Conservation (phyloP, 1,140 invertebrate species). For the Drosophila lini region DNA sequence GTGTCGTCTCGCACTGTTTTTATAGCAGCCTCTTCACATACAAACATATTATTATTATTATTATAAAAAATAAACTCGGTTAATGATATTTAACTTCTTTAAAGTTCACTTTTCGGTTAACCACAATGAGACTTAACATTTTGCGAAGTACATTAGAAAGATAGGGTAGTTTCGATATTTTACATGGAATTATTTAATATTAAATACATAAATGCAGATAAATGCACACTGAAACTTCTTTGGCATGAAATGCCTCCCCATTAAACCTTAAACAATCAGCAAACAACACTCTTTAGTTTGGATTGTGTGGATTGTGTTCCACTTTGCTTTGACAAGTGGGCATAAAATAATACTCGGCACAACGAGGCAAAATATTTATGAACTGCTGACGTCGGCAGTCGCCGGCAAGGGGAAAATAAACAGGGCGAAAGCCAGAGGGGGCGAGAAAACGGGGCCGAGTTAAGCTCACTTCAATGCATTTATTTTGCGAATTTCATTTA, state of each 20-base stretch:
- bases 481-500: conserved; percentile 80
- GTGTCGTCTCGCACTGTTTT: background rate
- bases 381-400: conserved; percentile 61
- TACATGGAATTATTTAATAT: background rate
- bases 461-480: conserved; percentile 68
- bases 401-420: conserved; percentile 14
- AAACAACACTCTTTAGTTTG: conserved; percentile 14
- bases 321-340: conserved; percentile 53
- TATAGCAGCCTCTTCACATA: background rate
- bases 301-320: conserved; percentile 48
- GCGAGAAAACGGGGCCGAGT: conserved; percentile 4
- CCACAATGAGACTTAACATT: background rate
- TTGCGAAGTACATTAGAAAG: background rate
- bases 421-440: background rate
- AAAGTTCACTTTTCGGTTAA: conserved; percentile 18
- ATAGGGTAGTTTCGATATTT: too few species aligned
- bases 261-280: conserved; percentile 6
- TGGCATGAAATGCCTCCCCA: background rate
- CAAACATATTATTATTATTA: conserved; percentile 1
- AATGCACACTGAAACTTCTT: background rate
- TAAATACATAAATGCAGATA: too few species aligned
- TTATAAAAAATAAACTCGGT: conserved; percentile 7
- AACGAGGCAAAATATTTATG: conserved; percentile 71
- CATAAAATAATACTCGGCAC: conserved; percentile 52
- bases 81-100: conserved; percentile 14